Conservation (phyloP, 1,140 invertebrate genomes). For the Palaemon carinicauda region DNA sequence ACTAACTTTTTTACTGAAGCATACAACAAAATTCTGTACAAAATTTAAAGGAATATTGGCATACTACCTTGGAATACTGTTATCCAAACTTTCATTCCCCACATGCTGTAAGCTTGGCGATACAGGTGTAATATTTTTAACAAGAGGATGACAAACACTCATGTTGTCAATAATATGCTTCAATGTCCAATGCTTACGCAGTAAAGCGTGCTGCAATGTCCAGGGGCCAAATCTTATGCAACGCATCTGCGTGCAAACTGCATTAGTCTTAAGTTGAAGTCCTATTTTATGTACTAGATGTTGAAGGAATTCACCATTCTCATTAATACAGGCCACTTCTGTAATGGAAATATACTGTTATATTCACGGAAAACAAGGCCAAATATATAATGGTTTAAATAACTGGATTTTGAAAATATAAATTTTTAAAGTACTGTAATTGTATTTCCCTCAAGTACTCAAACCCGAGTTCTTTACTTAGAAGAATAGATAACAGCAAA, state of each 20-base stretch:
- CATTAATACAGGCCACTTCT: slow-evolving; percentile 88
- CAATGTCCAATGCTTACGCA: slow-evolving; percentile 84
- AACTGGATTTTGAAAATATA: too few relatives aligned
- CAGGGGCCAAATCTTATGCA: slow-evolving; percentile 86
- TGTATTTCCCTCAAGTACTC: too few relatives aligned
- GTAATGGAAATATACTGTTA: slow-evolving; percentile 65
- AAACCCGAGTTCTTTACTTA: too few relatives aligned
- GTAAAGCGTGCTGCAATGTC: slow-evolving; percentile 76
- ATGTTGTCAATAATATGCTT: slow-evolving; percentile 80
- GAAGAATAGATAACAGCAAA: too few relatives aligned
- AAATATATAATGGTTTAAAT: not conserved
- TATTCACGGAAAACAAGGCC: not conserved
- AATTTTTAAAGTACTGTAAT: too few relatives aligned
- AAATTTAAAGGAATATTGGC: too few relatives aligned
- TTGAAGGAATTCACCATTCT: slow-evolving; percentile 78
- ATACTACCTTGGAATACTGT: too few relatives aligned
- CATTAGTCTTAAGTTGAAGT: slow-evolving; percentile 77
- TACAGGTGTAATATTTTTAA: slow-evolving; percentile 19
- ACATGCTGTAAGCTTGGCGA: not conserved
- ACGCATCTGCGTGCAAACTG: slow-evolving; percentile 80
- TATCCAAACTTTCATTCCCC: too few relatives aligned
- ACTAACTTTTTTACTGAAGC: too few relatives aligned
- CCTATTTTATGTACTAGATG: slow-evolving; percentile 82
- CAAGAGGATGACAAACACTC: slow-evolving; percentile 64
- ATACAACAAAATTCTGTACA: too few relatives aligned